Percentiles rank a stretch among this genome's conserved stretches.
Conservation (phyloP, 2,797 vertebrate genomes). For the Myotis findleyi region DNA sequence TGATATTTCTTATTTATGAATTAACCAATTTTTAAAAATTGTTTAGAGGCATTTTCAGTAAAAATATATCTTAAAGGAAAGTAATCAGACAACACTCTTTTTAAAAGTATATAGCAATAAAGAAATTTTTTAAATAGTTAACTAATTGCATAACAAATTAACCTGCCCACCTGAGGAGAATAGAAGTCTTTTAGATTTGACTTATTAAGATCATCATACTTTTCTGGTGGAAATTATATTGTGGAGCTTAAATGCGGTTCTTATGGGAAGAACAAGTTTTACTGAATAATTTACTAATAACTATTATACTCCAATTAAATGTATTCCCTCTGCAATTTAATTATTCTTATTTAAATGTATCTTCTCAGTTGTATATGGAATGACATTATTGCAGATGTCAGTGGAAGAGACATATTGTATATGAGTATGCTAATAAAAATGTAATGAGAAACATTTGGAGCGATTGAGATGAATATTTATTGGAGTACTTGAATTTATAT, state of each 20-base stretch:
- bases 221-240: constrained; percentile 70
- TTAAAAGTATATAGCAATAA: constrained; percentile 4
- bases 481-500: fast-evolving
- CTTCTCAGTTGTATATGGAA: neutral
- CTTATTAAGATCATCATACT: constrained; percentile 71
- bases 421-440: fast-evolving
- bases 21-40: neutral
- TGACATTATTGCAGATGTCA: neutral
- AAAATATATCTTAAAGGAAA: neutral
- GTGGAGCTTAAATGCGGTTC: constrained; percentile 53
- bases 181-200: constrained; percentile 69
- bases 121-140: constrained; percentile 62
- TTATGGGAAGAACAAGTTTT: constrained; percentile 59
- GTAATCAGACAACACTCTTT: neutral
- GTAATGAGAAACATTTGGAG: neutral
- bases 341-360: neutral
- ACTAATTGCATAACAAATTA: constrained; percentile 81
- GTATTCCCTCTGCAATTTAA: neutral
- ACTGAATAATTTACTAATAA: constrained; percentile 70
- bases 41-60: neutral
- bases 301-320: constrained; percentile 29
- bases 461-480: neutral
- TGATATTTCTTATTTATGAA: neutral
- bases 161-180: constrained; percentile 73
- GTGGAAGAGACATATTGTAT: neutral